Conservation (phyloP, 2,113 vertebrate species). For the Cavia aperea region DNA sequence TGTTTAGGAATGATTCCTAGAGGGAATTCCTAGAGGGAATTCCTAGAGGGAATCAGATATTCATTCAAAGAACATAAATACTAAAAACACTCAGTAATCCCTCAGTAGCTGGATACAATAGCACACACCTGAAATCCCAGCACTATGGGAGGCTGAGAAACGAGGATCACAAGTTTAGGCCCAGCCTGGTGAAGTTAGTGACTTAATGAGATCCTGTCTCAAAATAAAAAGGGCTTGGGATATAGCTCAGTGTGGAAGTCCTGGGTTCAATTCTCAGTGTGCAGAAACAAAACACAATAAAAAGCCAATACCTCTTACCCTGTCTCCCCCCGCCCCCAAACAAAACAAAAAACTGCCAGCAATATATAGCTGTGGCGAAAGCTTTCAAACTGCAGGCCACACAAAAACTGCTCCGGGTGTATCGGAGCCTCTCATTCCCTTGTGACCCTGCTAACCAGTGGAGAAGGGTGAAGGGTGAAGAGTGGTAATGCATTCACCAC, state of each 20-base stretch:
- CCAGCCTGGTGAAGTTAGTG: neutral
- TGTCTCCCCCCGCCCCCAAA: no score
- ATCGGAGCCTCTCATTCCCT: neutral
- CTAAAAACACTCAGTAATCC: neutral
- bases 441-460: neutral
- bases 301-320: no score
- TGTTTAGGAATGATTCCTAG: neutral
- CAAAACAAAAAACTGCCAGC: no score
- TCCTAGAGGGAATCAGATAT: neutral
- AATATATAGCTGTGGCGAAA: neutral
- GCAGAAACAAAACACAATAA: no score
- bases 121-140: neutral
- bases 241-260: neutral
- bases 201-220: neutral
- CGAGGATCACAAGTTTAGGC: neutral
- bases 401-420: neutral
- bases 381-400: neutral
- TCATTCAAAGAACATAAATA: neutral
- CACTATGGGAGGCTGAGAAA: neutral
- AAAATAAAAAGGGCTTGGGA: neutral
- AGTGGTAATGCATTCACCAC: neutral
- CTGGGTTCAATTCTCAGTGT: neutral
- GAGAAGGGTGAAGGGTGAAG: no score
- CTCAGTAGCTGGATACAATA: neutral
- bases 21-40: neutral